Evolutionary conservation across 2,888 invertebrate species (phyloP), one percentile per base, ranked within the genome.

Genomic region (Nomada hirtipes): DNA sequence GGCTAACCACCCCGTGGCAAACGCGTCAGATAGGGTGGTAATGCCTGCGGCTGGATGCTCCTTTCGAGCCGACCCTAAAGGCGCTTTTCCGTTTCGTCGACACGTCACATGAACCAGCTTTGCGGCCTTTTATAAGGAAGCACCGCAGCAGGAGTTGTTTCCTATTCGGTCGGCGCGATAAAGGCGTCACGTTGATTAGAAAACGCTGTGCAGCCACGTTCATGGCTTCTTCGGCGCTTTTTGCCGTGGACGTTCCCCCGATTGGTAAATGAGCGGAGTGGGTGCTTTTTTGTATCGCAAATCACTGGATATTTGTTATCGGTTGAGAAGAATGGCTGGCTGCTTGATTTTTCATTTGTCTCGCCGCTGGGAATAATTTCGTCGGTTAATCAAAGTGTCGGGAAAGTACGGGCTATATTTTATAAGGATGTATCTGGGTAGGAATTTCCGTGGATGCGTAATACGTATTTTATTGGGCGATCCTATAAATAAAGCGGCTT

Each of bases 31-130:
- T 90, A 88, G 90, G 91, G 86, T 86, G 88, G 89, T 90, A 91
- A 92, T 90, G 91, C 87, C 88, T 88, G 88, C 87, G 86, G 89
- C 88, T 88, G 89, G 91, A 91, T 92, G 92, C 91, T 92, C 92
- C 89, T 92, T 92, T 91, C 86, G 88, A 88, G 84, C 83, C 87
- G 78, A 76, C 88, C 84, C 87, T 89, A 91, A 90, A 88, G 85
- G 89, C 86, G 87, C 88, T 89, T 89, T 90, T 90, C 89, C 90
- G 91, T 89, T 91, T 70, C 72, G 84, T 75, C 84, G 82, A 65
- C 85, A 82, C 82, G 81, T 82, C 76, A 76, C 82, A 79, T 61
- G 71, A 60, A 53, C 77, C 44, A 44, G 70, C 59, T 61, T 57
- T 18, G 29, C 18, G 36, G 47, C 20, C 44, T 64, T 36, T 65